Evolutionary conservation across 2,888 invertebrate species (phyloP).

Genomic region (Meandrusa payeni): DNA sequence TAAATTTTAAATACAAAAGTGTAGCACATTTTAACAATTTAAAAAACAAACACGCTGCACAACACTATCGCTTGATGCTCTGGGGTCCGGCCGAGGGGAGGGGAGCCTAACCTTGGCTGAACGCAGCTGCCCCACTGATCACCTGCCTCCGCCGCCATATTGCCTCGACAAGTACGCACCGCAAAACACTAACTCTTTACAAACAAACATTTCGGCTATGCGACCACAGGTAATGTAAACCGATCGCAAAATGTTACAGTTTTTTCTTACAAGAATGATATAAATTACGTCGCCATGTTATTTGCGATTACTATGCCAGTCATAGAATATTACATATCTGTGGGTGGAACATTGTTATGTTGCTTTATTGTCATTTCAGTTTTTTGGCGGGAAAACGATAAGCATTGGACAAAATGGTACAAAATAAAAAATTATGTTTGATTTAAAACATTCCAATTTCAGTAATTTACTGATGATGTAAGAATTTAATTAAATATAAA

Average conservation of each 20-base stretch:
- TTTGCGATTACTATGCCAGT: no score
- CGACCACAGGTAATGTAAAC: conserved; percentile 15
- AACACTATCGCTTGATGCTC: conserved; percentile 57
- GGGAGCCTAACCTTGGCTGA: conserved; percentile 65
- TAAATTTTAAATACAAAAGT: conserved; percentile 16
- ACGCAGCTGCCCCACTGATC: conserved; percentile 66
- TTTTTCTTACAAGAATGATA: neutral
- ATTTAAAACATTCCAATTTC: no score
- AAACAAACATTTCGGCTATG: conserved; percentile 30
- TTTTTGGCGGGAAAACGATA: conserved; percentile 3
- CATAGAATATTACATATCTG: no score
- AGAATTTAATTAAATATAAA: no score
- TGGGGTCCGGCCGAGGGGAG: conserved; percentile 51
- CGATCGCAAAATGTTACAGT: conserved; percentile 5
- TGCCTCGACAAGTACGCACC: conserved; percentile 56
- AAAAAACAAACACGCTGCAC: conserved; percentile 37
- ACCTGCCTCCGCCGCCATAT: conserved; percentile 69
- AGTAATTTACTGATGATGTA: no score
- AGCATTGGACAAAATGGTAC: no score
- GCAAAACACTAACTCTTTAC: conserved; percentile 37
- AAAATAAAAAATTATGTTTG: neutral
- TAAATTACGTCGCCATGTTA: neutral
- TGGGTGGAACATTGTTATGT: neutral
- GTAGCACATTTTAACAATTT: conserved; percentile 24
- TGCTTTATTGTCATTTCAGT: neutral